These are phyloP conservation scores for Nomia melanderi DNA, from an alignment of 1,140 invertebrate species.

Conservation along the genomic window DNA sequence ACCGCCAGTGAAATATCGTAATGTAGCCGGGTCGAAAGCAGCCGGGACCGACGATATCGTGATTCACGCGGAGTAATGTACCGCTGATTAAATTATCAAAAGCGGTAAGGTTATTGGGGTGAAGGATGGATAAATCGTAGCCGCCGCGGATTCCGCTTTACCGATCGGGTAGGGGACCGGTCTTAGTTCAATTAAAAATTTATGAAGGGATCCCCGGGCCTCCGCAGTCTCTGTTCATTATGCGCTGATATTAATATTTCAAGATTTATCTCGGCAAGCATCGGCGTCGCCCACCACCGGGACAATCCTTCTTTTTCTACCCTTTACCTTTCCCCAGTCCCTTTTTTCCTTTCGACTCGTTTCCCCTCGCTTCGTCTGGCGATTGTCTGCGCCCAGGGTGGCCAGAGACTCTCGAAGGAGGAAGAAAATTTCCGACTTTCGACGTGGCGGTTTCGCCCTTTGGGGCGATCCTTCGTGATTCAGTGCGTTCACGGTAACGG, in stretches of 20 bases:
- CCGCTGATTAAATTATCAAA: slow-evolving; percentile 53
- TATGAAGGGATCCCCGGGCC: slow-evolving; percentile 26
- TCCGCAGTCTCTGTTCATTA: slow-evolving; percentile 25
- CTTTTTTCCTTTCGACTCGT: background rate
- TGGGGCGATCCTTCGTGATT: slow-evolving; percentile 33
- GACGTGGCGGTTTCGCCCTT: background rate
- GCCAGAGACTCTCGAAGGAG: background rate
- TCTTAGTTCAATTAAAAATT: slow-evolving; percentile 49
- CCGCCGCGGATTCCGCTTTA: slow-evolving; percentile 24
- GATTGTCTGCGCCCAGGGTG: slow-evolving; percentile 8
- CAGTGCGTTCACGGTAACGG: slow-evolving; percentile 31
- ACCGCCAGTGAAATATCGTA: slow-evolving; percentile 1
- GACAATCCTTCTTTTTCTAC: background rate
- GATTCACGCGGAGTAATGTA: slow-evolving; percentile 25
- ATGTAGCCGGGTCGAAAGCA: background rate
- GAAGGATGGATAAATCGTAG: slow-evolving; percentile 38
- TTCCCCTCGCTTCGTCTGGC: background rate
- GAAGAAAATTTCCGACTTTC: slow-evolving; percentile 22
- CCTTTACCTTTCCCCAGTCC: too few species aligned
- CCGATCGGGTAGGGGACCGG: slow-evolving; percentile 26
- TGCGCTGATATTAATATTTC: slow-evolving; percentile 45
- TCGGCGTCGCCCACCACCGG: background rate
- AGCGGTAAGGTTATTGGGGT: slow-evolving; percentile 48
- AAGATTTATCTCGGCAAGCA: slow-evolving; percentile 27
- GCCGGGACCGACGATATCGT: slow-evolving; percentile 5